Percentiles rank a stretch among this genome's conserved stretches.
phyloP scores from a whole-genome alignment of 2,113 vertebrate genomes.

The Megatriorchis doriae region DNA sequence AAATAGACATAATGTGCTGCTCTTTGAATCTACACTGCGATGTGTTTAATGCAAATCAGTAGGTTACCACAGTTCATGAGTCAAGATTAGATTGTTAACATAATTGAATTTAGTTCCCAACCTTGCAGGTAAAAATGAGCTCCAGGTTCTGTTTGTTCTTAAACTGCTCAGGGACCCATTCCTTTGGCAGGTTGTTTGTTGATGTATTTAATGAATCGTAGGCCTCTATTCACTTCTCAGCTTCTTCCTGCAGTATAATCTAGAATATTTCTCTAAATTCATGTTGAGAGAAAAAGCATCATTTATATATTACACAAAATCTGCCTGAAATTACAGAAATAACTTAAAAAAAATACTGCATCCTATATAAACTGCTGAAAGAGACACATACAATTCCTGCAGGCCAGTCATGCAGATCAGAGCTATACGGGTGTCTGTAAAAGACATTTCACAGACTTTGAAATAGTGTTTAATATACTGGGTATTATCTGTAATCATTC shows the following conservation, averaged over 20 bases:
- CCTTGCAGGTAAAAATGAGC: neutral
- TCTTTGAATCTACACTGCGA: neutral
- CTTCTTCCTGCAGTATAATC: neutral
- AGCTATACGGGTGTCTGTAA: neutral
- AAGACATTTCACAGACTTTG: neutral
- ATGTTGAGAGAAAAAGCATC: neutral
- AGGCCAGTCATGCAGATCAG: neutral
- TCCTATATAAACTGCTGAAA: neutral
- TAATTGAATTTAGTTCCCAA: neutral
- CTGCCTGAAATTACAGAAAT: neutral
- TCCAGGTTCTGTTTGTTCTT: neutral
- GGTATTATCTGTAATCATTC: neutral
- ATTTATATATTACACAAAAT: neutral
- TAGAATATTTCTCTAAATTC: neutral
- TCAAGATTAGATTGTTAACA: neutral
- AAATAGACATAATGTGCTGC: constrained; percentile 41
- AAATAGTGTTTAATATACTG: neutral
- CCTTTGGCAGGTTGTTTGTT: neutral
- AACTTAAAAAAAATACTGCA: neutral
- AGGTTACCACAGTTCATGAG: neutral
- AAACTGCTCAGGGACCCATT: neutral
- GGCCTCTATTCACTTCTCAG: neutral
- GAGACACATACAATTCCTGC: neutral
- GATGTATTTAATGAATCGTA: neutral
- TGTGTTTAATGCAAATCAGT: constrained; percentile 6